These are phyloP conservation scores for Xenopus borealis DNA, from an alignment of 2,113 vertebrate species.

Conservation along the genomic window DNA sequence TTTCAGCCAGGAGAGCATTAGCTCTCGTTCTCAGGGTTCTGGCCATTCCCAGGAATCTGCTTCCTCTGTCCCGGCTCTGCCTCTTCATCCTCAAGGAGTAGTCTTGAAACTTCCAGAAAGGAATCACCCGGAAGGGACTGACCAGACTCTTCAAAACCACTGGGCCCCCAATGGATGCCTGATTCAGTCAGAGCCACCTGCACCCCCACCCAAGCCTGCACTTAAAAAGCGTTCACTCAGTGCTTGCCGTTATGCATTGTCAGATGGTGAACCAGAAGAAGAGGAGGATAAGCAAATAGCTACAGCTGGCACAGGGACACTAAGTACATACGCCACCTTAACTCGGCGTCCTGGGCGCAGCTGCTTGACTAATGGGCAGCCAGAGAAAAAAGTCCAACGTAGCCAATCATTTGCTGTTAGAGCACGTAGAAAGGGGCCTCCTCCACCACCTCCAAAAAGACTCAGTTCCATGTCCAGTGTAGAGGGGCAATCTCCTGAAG, in stretches of 20 bases:
- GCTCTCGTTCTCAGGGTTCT: constrained; percentile 79
- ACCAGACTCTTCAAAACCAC: constrained; percentile 58
- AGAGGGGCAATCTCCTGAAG: constrained; percentile 1
- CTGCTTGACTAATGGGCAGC: constrained; percentile 52
- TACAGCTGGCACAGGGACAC: constrained; percentile 52
- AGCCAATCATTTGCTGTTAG: constrained; percentile 78
- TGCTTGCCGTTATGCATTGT: constrained; percentile 77
- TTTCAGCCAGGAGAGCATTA: constrained; percentile 87
- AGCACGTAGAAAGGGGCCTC: constrained; percentile 76
- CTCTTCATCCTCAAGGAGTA: constrained; percentile 63
- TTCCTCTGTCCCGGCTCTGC: constrained; percentile 46
- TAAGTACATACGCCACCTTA: constrained; percentile 84
- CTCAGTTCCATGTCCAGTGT: constrained; percentile 70
- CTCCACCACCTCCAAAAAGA: constrained; percentile 64
- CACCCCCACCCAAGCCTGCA: not conserved
- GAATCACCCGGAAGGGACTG: constrained; percentile 84
- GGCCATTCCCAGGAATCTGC: constrained; percentile 80
- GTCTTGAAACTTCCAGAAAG: constrained; percentile 59
- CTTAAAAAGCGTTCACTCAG: constrained; percentile 76
- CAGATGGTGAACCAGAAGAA: constrained; percentile 77
- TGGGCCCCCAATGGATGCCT: constrained; percentile 13
- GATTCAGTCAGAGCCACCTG: not conserved
- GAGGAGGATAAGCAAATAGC: constrained; percentile 67
- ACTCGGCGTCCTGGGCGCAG: constrained; percentile 70
- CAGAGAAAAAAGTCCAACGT: constrained; percentile 60